Evolutionary conservation across 2,888 invertebrate species (phyloP).

Genomic region (Oxystoma pomonae): DNA sequence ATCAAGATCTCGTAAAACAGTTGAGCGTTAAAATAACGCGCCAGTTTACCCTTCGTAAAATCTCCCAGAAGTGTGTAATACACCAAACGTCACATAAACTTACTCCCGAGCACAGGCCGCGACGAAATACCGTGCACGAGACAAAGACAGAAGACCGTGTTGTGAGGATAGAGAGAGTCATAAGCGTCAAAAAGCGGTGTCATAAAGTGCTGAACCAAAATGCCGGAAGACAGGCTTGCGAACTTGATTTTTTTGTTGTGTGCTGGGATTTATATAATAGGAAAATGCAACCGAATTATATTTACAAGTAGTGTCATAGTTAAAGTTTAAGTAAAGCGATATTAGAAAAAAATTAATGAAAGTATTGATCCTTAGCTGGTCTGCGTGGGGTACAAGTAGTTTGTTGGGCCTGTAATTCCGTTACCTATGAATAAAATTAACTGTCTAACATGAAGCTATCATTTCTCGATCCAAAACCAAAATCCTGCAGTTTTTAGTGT

Average conservation of each 20-base stretch:
- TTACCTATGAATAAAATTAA: too few relatives aligned
- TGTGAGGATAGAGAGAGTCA: slow-evolving; percentile 42
- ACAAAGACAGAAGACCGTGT: not conserved
- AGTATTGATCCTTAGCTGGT: too few relatives aligned
- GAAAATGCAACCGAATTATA: too few relatives aligned
- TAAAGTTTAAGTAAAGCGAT: too few relatives aligned
- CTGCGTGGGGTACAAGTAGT: too few relatives aligned
- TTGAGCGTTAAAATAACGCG: slow-evolving; percentile 46
- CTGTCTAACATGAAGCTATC: too few relatives aligned
- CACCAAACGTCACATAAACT: slow-evolving; percentile 43
- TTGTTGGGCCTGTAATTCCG: too few relatives aligned
- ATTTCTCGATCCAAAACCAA: too few relatives aligned
- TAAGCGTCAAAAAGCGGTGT: slow-evolving; percentile 48
- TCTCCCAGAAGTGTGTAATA: slow-evolving; percentile 49
- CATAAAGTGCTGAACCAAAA: slow-evolving; percentile 44
- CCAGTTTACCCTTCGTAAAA: slow-evolving; percentile 49
- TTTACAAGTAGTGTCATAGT: too few relatives aligned
- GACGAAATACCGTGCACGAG: not conserved
- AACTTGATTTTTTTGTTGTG: not conserved
- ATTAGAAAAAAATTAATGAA: too few relatives aligned
- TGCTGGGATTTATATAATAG: not conserved
- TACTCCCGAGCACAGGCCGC: not conserved
- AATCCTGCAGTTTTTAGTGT: too few relatives aligned
- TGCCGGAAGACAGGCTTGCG: slow-evolving; percentile 36
- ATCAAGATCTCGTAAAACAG: slow-evolving; percentile 39